Evolutionary conservation across 2,888 invertebrate genomes (phyloP), one percentile per base, ranked within the genome.

Genomic region (Leptopilina myrica): DNA sequence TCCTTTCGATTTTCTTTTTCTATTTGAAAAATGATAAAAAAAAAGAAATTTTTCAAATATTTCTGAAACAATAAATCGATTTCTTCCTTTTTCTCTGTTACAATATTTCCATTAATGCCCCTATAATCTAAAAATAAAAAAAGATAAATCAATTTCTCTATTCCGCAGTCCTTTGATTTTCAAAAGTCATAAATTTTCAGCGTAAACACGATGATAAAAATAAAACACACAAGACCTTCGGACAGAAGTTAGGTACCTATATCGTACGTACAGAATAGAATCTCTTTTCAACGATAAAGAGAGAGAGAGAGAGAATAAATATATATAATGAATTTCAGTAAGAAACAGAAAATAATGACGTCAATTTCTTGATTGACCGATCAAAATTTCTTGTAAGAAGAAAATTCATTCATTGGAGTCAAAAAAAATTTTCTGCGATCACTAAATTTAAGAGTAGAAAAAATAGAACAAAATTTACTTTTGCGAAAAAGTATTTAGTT

Each of bases 131-230:
- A 53, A 69, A 53, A 53, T 26, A 9, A 49, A 11, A 11, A 53
- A 26, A 69, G n/a, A 69, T 69, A 53, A 69, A 69, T 69, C 26
- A 53, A 26, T 69, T 69, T 69, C 69, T 53, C n/a, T 53, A 12
- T 49, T 53, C 53, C 14, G 53, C 53, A 53, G 49, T 26, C 46
- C 26, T 69, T 53, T 53, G 14, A 69, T 69, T 53, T 53, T 69
- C 26, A 6, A 49, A 49, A 69, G 26, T 33, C 69, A 69, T 69
- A 69, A 26, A 26, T 53, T 69, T 69, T 69, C 46, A 69, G 49
- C 69, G 69, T 53, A 69, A 69, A 69, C 69, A 69, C 12, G 69
- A 69, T 4, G 14, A 14, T 69, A 69, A 69, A 69, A 69, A 69
- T 69, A 69, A 69, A 53, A 46, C 26, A 26, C 26, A 20, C 12